Percentiles rank a stretch among this genome's conserved stretches.
Conservation (phyloP, 2,113 vertebrate species). For the Alectura lathami region DNA sequence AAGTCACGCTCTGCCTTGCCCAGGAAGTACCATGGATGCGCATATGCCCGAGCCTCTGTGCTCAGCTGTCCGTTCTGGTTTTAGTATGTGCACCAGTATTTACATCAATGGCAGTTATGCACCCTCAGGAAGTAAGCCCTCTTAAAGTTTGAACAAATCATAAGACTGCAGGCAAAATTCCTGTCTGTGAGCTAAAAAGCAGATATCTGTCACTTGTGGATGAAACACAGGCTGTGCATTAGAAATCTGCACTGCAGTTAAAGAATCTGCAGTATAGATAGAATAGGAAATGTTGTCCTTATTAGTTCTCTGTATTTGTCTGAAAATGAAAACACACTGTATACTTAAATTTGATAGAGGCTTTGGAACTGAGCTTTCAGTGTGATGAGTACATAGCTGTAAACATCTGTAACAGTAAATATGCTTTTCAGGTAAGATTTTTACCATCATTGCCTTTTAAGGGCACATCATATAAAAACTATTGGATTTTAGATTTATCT, state of each 20-base stretch:
- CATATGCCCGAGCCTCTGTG: background rate
- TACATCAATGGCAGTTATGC: background rate
- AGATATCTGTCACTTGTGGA: background rate
- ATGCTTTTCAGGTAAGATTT: background rate
- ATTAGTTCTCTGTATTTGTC: background rate
- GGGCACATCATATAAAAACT: background rate
- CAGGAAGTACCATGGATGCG: background rate
- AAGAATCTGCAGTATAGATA: background rate
- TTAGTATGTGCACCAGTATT: background rate
- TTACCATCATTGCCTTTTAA: background rate
- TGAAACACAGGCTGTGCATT: background rate
- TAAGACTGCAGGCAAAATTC: background rate
- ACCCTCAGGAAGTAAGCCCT: background rate
- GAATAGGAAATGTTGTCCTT: background rate
- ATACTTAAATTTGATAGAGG: background rate
- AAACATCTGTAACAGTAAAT: background rate
- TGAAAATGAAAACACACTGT: background rate
- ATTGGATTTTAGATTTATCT: background rate
- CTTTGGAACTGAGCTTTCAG: background rate
- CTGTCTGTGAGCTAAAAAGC: background rate
- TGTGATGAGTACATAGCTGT: background rate
- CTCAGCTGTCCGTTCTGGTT: background rate
- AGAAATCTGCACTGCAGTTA: constrained; percentile 2
- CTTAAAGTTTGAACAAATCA: background rate
- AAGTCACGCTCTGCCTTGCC: background rate